These are phyloP conservation scores for Poeciliopsis paucimaculata DNA, from an alignment of 2,797 vertebrate genomes.

Conservation along the genomic window DNA sequence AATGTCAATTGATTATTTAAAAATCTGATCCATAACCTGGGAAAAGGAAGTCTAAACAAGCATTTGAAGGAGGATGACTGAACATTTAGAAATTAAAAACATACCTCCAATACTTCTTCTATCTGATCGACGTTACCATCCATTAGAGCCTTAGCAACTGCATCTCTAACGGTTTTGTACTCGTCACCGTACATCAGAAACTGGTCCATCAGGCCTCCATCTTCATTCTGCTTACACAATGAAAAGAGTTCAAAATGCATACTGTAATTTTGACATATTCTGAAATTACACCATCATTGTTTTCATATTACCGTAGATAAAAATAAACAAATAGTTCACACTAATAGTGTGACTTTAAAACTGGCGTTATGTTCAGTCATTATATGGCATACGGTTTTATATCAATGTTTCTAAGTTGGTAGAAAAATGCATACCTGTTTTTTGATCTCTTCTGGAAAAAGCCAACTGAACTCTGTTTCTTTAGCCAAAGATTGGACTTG, in stretches of 20 bases:
- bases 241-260: constrained; percentile 1
- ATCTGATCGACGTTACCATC: constrained; percentile 60
- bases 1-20: not conserved
- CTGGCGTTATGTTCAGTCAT: not conserved
- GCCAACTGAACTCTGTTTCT: constrained; percentile 31
- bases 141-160: constrained; percentile 43
- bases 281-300: not conserved
- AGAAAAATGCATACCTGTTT: constrained; percentile 29
- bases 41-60: not conserved
- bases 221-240: constrained; percentile 30
- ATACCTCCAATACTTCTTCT: constrained; percentile 78
- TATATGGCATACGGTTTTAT: not conserved
- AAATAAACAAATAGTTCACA: not conserved
- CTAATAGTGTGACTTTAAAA: not conserved
- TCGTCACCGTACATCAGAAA: constrained; percentile 52
- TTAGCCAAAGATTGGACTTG: constrained; percentile 33
- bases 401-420: not conserved
- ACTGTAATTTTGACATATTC: not conserved
- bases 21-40: not conserved
- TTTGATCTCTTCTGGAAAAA: constrained; percentile 50
- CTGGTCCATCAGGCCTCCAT: constrained; percentile 46
- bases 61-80: not conserved
- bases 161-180: constrained; percentile 45
- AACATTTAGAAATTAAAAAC: not conserved
- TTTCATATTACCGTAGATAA: not conserved